phyloP scores from a whole-genome alignment of 2,888 invertebrate genomes.

The Rhingia campestris region DNA sequence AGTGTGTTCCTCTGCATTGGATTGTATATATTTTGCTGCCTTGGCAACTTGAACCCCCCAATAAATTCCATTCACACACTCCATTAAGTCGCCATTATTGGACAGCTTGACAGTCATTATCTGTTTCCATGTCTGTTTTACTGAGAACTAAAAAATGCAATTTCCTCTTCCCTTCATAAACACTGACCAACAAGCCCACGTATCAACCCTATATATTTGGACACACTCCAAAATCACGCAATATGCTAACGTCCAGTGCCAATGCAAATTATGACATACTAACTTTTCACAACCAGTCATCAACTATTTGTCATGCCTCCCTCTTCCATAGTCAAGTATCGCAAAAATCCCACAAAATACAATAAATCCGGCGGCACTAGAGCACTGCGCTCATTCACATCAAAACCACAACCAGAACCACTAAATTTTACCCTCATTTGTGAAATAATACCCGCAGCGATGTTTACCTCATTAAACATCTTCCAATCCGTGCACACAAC shows the following conservation, averaged over 20 bases:
- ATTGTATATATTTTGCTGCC: not conserved
- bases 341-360: conserved; percentile 35
- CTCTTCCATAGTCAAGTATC: conserved; percentile 4
- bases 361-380: conserved; percentile 20
- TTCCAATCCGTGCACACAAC: conserved; percentile 28
- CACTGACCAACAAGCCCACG: not conserved
- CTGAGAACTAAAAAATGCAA: not conserved
- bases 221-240: conserved; percentile 44
- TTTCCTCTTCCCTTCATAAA: not conserved
- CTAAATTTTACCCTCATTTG: conserved; percentile 34
- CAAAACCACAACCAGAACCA: conserved; percentile 33
- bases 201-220: conserved; percentile 29
- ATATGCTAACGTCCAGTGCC: conserved; percentile 50
- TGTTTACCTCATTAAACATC: conserved; percentile 64
- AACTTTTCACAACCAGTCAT: conserved; percentile 61
- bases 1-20: too few relatives aligned
- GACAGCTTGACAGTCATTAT: not conserved
- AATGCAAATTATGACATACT: conserved; percentile 59
- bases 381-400: conserved; percentile 28
- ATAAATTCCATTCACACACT: conserved; percentile 25
- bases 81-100: conserved; percentile 17
- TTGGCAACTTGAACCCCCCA: not conserved
- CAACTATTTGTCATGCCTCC: conserved; percentile 39
- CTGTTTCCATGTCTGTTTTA: not conserved
- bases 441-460: conserved; percentile 4